Base-by-base conservation (phyloP, 2,888 invertebrate genomes). In the Ramazzottius varieornatus region DNA sequence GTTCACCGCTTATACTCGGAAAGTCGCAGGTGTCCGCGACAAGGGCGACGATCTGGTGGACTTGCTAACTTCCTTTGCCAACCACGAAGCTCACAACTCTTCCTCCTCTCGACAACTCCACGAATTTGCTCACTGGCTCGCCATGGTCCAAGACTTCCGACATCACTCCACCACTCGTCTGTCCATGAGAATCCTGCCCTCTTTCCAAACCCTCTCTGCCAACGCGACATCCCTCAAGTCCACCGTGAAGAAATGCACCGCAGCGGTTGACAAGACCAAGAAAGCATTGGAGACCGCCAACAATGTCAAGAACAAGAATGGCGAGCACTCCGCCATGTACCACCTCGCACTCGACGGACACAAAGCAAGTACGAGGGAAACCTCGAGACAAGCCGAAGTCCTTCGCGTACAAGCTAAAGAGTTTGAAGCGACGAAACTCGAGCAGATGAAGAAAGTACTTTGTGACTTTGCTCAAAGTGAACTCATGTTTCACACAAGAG, bases 11-110 rank as follows among this genome's bases (percentile, higher is more conserved):
- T 54, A 54, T 24, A 24, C 54, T n/a, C 20, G 54, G 54, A 54
- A 54, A 29, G 4, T 54, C 16, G 54, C 54, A 4, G 20, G 4
- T 4, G 20, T 29, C 20, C 54, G 54, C 54, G 54, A 54, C 54
- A 54, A 54, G 29, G 54, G 54, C 29, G 54, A 54, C 54, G 54
- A 54, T 29, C 54, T 54, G n/a, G 54, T 54, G 54, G 54, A 54
- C 29, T 8, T 54, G 20, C 20, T 54, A 24, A 54, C 54, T 4
- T 54, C 54, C 4, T 54, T 24, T 13, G 54, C 54, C 54, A 24
- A 54, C 20, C 8, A 4, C 20, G 54, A 54, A 29, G 4, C 54
- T 4, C 29, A 54, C 54, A 54, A 54, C 54, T 4, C 54, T 4
- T 54, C 54, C 13, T 16, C 54, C 54, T 24, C 16, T 29, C 13